Evolutionary conservation across 1,140 invertebrate species (phyloP).

Genomic region (Drosophila navojoa): DNA sequence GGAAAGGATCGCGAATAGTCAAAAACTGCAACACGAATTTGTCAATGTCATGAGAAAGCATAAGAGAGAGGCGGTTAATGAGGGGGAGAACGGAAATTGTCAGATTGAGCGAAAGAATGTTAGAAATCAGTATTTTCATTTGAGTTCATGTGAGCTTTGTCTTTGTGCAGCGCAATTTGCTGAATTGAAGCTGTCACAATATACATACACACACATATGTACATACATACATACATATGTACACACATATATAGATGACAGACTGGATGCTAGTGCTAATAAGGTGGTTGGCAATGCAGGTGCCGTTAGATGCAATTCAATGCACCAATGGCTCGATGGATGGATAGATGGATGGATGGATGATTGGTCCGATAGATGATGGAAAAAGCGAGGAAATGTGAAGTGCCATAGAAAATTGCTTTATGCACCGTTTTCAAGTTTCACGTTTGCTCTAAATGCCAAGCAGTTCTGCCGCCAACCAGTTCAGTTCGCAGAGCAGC

Average conservation of each 20-base stretch:
- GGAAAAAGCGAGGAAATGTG: slow-evolving; percentile 56
- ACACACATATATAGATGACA: slow-evolving; percentile 4
- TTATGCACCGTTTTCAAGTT: slow-evolving; percentile 69
- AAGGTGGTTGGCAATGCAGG: slow-evolving; percentile 63
- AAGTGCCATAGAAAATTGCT: slow-evolving; percentile 77
- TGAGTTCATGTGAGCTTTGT: neutral
- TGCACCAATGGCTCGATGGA: slow-evolving; percentile 33
- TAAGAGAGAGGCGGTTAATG: neutral
- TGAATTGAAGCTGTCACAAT: slow-evolving; percentile 10
- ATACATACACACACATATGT: neutral
- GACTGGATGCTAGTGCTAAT: slow-evolving; percentile 31
- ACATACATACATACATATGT: neutral
- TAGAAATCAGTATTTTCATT: too few relatives aligned
- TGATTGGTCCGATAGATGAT: slow-evolving; percentile 37
- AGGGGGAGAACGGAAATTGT: too few relatives aligned
- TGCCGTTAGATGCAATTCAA: slow-evolving; percentile 66
- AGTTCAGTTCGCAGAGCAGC: slow-evolving; percentile 38
- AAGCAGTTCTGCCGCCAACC: slow-evolving; percentile 46
- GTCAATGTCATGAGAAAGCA: slow-evolving; percentile 26
- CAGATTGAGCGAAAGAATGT: too few relatives aligned
- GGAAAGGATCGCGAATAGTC: slow-evolving; percentile 53
- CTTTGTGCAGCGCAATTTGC: neutral
- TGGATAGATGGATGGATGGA: slow-evolving; percentile 26
- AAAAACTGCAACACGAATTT: slow-evolving; percentile 23
- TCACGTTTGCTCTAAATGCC: slow-evolving; percentile 68